Evolutionary conservation across 1,140 invertebrate genomes (phyloP), one percentile per base, ranked within the genome.

Genomic region (Trichoplusia ni): DNA sequence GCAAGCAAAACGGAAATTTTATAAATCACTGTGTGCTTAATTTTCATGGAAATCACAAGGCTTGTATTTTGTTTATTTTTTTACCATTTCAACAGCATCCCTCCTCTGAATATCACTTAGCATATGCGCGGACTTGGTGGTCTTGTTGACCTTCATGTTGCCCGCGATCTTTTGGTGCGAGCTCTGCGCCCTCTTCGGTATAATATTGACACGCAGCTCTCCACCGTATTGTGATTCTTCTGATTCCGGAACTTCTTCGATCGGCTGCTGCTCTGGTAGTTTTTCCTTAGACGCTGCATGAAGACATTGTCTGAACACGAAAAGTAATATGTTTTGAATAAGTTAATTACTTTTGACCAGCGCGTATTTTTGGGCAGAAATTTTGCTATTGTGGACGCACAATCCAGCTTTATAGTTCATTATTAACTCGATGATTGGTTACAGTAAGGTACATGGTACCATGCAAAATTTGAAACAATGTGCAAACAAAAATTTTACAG

Each of bases 111-210:
- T 49, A 31, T 79, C 74, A 4, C 79, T 75, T 2, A 88, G 69
- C 59, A 86, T 38, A 60, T 89, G 84, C n/a, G 82, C 84, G 0
- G 84, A 86, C 62, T 86, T 81, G 0, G 86, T 89, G 4, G 56
- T 79, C 67, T 88, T 88, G 13, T 79, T 82, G 42, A 65, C 67
- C 27, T 76, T 82, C 1, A 64, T 37, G 18, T 68, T 71, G 4
- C 81, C 79, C 0, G 46, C 33, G n/a, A 84, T 4, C 51, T 81
- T 79, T 18, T 75, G 31, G 49, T 87, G 86, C n/a, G 84, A 65
- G 56, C 86, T 89, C 53, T 86, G 84, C 4, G 82, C 79, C 66
- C 81, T 84, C 73, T 88, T 88, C 4, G 84, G 69, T 8, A 67
- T 29, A 0, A 89, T 75, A 38, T 77, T 82, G 47, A 80, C 51